phyloP scores from a whole-genome alignment of 2,113 vertebrate genomes.

The Nyctereutes procyonoides region DNA sequence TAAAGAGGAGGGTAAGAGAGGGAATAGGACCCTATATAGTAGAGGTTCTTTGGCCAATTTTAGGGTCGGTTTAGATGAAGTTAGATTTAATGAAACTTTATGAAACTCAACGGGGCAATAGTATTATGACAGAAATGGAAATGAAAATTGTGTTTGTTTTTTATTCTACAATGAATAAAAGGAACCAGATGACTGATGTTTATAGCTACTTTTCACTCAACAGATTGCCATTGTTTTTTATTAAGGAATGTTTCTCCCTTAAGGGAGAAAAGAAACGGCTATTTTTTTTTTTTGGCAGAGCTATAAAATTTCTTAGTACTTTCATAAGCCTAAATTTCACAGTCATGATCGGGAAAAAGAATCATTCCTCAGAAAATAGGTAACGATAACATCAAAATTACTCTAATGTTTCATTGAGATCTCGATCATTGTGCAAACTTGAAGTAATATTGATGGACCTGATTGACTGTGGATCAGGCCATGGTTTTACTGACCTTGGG shows the following conservation, averaged over 20 bases:
- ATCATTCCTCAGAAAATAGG: background rate
- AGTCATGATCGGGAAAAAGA: background rate
- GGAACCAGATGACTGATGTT: background rate
- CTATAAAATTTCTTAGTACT: background rate
- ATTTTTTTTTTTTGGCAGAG: background rate
- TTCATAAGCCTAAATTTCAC: background rate
- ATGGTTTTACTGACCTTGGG: background rate
- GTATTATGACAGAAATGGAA: background rate
- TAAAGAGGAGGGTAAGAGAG: background rate
- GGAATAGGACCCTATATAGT: background rate
- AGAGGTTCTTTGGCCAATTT: background rate
- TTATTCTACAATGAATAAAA: background rate
- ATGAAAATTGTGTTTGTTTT: constrained; percentile 19
- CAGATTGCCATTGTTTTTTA: background rate
- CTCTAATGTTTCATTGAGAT: background rate
- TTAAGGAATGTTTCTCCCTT: background rate
- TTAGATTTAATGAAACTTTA: background rate
- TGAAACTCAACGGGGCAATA: background rate
- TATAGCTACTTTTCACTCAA: background rate
- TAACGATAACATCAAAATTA: background rate
- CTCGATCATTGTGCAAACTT: background rate
- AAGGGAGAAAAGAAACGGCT: background rate
- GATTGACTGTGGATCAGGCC: background rate
- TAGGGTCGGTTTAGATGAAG: background rate
- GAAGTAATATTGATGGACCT: background rate